Evolutionary conservation across 2,113 vertebrate species (phyloP).

Genomic region (Oenanthe oenanthe): DNA sequence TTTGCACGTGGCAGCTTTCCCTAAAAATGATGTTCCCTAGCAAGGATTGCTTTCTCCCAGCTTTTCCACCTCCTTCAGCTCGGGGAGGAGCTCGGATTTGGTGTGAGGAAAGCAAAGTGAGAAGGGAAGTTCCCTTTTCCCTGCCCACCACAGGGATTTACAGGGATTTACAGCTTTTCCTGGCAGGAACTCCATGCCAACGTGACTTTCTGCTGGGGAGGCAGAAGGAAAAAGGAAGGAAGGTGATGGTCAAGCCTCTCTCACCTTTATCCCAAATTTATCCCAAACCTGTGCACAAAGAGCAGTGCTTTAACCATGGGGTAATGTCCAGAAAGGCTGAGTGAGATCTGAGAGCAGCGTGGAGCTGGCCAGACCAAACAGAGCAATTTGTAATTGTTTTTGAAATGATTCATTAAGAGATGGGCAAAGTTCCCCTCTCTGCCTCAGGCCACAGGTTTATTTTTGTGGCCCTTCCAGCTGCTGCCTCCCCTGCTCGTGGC

Average conservation of each 20-base stretch:
- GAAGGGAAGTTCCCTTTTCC: background rate
- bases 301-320: background rate
- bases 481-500: background rate
- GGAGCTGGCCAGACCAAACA: constrained; percentile 25
- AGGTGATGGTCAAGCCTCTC: background rate
- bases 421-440: constrained; percentile 29
- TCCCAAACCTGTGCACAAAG: background rate
- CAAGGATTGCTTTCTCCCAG: background rate
- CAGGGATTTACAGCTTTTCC: background rate
- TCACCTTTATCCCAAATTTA: background rate
- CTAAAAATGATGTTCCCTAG: background rate
- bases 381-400: constrained; percentile 21
- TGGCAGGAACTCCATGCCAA: background rate
- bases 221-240: background rate
- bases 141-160: background rate
- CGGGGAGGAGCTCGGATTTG: background rate
- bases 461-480: background rate
- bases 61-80: background rate
- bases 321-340: background rate
- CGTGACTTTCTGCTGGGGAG: background rate
- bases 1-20: background rate
- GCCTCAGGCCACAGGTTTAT: background rate
- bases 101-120: background rate
- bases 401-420: constrained; percentile 51
- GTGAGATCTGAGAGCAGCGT: background rate